These are phyloP conservation scores for Pseudocheirus occidentalis DNA, from an alignment of 2,797 vertebrate species.

Conservation along the genomic window DNA sequence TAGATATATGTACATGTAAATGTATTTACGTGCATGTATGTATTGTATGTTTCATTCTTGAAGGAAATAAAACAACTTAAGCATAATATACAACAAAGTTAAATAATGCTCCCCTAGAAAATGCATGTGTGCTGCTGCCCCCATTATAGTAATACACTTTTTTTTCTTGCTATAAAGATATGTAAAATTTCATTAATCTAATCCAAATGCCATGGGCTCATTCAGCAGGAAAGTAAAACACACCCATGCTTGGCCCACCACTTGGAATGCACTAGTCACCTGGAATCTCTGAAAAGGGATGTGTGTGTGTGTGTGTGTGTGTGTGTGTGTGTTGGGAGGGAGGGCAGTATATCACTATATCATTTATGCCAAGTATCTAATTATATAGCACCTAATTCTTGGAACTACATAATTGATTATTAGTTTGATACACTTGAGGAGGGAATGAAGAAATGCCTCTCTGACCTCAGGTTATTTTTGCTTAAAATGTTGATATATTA, in stretches of 20 bases:
- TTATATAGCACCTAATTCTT: neutral
- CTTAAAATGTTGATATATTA: conserved; percentile 39
- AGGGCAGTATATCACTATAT: neutral
- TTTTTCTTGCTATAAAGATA: neutral
- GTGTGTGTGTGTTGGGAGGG: neutral
- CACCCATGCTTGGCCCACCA: neutral
- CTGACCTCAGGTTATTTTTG: conserved; percentile 23
- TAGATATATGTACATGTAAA: rapidly evolving
- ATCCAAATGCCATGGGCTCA: neutral
- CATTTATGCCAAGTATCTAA: neutral
- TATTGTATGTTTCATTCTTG: neutral
- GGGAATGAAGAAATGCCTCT: neutral
- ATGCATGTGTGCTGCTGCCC: rapidly evolving
- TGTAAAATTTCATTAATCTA: conserved; percentile 16
- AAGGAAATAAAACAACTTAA: neutral
- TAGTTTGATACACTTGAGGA: neutral
- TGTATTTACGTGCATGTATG: neutral
- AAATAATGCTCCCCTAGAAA: conserved; percentile 3
- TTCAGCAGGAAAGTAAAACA: neutral
- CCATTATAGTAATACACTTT: neutral
- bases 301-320: neutral
- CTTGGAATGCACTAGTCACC: neutral
- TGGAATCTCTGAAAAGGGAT: neutral
- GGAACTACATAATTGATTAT: conserved; percentile 20
- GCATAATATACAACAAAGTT: neutral